Evolutionary conservation across 2,888 invertebrate species (phyloP), one percentile per base, ranked within the genome.

Genomic region (Rhagium mordax): DNA sequence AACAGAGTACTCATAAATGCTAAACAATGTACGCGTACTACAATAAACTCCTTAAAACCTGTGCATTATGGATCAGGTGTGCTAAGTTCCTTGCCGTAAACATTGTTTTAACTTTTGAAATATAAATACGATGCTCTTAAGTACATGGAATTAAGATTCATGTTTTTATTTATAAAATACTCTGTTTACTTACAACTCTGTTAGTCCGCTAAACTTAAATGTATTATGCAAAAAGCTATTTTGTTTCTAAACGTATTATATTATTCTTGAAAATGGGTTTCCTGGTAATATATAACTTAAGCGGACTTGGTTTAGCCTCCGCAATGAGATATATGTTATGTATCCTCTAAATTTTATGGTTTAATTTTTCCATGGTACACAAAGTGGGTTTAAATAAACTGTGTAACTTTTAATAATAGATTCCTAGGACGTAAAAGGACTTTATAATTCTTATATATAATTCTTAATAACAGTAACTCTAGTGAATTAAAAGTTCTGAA

Each of bases 31-130:
- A 76, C 77, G 72, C 78, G 77, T 79, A 77, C 78, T 76, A 81
- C 76, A 80, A 80, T 79, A 81, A 83, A 81, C 80, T 80, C 76
- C 80, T 81, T 81, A 80, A 80, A 80, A 82, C 79, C 78, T 78
- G 78, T 83, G 78, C 83, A 83, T 83, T 83, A 83, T 81, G 82
- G 81, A 82, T 79, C 83, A 83, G 83, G 82, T 83, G 83, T 76
- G 67, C 72, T 53, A 73, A 73, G 74, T 76, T 78, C 67, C 59
- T 48, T 18, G 49, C 47, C 51, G 70, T 51, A 73, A 78, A 81
- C 81, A 79, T 74, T 77, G 77, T 79, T 78, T 78, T 69, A 79
- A 78, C 75, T 78, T 77, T 69, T 79, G 66, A 78, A 77, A 76
- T 77, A 76, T 75, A 72, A 71, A 75, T 75, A 67, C 66, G 61